Base-by-base conservation (phyloP, 2,113 vertebrate genomes). In the Oxyruncus cristatus region DNA sequence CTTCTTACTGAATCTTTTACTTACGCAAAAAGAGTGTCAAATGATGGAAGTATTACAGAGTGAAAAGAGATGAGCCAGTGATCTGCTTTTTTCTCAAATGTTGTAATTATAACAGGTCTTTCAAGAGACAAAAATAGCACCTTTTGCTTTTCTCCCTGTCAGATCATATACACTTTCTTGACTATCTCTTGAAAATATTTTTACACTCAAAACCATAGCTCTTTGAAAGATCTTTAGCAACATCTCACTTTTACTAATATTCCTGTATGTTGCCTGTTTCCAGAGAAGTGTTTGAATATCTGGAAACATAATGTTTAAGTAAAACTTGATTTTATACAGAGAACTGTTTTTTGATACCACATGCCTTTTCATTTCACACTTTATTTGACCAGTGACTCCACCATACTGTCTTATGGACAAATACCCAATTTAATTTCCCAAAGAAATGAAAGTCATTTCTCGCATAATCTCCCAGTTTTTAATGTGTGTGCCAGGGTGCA, bases 31-130 rank as follows among this genome's bases (percentile, higher is more conserved):
- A 41, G 14, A 71, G 49, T 81, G 70, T 78, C 47, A 85, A 90
- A 24, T 11, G 59, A 82, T 80, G 74, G 77, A 92, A 89, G 89
- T 61, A 39, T 24, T 90, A 19, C 65, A 73, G 46, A 26, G 20
- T 14, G 33, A 41, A 87, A 94, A 85, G 27, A 58, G 11, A 80
- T 39, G 47, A 87, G 61, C 49, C 35, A 77, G 39, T 92, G 74
- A 82, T 85, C 74, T 89, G 37, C 22, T 91, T 89, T 92, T 92
- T 76, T 81, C 92, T 76, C 35, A 61, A 26, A 17, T 50, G 3
- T 44, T 41, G 21, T 67, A 93, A 97, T 96, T 94, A 81, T 44
- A 93, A 26, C 33, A 73, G 93, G 67, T 87, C 27, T 93, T 92
- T 75, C 44, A 59, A 55, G 56, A 93, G 75, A 87, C 55, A 91